Evolutionary conservation across 2,888 invertebrate genomes (phyloP).

Genomic region (Mellilla xanthometata): DNA sequence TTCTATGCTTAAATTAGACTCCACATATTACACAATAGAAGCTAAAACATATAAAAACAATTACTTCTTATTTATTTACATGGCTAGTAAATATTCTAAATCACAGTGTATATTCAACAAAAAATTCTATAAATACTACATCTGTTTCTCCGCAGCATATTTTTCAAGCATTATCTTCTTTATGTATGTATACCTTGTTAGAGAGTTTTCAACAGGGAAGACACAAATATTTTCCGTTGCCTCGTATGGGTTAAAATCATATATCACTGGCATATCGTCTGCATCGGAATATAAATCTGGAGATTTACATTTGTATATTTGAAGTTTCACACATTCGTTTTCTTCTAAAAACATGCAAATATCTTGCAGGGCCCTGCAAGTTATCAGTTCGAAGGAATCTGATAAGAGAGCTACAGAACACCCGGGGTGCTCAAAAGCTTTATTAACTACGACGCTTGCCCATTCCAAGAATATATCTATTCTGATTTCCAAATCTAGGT

Average conservation of each 20-base stretch:
- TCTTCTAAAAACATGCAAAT: slow-evolving; percentile 57
- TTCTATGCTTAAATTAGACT: no score
- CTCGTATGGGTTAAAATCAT: slow-evolving; percentile 56
- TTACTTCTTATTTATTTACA: no score
- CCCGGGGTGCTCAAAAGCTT: slow-evolving; percentile 65
- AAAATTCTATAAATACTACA: no score
- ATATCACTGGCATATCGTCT: slow-evolving; percentile 38
- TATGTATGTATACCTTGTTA: slow-evolving; percentile 53
- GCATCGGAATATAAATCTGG: slow-evolving; percentile 61
- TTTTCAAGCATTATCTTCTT: slow-evolving; percentile 46
- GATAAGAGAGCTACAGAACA: slow-evolving; percentile 50
- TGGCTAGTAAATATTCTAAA: no score
- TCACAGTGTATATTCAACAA: no score
- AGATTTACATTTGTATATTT: slow-evolving; percentile 37
- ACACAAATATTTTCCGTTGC: slow-evolving; percentile 51
- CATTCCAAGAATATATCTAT: slow-evolving; percentile 61
- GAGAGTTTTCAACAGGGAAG: slow-evolving; percentile 53
- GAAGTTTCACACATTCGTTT: slow-evolving; percentile 51
- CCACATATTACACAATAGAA: no score
- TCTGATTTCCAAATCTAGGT: slow-evolving; percentile 46
- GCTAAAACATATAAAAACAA: no score
- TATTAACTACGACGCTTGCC: slow-evolving; percentile 59
- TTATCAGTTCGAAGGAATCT: slow-evolving; percentile 53
- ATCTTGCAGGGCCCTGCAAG: slow-evolving; percentile 58
- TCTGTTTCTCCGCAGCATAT: slow-evolving; percentile 7